These are phyloP conservation scores for Nezara viridula DNA, from an alignment of 2,888 invertebrate species.

Conservation along the genomic window DNA sequence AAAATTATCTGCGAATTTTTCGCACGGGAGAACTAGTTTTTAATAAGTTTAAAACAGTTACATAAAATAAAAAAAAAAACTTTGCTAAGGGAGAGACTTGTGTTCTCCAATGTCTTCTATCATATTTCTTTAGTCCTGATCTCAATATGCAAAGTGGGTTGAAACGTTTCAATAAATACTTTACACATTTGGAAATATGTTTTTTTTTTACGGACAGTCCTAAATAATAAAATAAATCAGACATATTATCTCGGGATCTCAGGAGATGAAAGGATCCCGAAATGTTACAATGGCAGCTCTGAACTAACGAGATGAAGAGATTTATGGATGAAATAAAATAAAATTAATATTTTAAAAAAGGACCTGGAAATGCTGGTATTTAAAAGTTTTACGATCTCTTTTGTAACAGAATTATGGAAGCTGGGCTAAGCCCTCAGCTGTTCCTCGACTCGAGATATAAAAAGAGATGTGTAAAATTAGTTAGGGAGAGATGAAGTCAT, in stretches of 20 bases:
- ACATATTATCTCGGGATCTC: neutral
- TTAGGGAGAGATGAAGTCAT: neutral
- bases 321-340: conserved; percentile 8
- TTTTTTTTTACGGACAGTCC: too few relatives aligned
- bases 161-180: too few relatives aligned
- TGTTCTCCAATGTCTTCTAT: too few relatives aligned
- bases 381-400: neutral
- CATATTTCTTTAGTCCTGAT: too few relatives aligned
- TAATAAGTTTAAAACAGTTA: too few relatives aligned
- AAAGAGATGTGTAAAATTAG: conserved; percentile 10
- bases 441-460: neutral
- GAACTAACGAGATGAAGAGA: neutral
- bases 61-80: too few relatives aligned
- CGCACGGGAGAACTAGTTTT: too few relatives aligned
- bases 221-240: too few relatives aligned
- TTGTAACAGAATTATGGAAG: neutral
- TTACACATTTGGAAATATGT: too few relatives aligned
- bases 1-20: too few relatives aligned
- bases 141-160: too few relatives aligned
- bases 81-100: too few relatives aligned
- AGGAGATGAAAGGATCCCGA: neutral
- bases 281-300: neutral
- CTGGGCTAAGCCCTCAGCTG: neutral
- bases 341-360: neutral
- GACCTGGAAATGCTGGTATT: neutral